A percentile compares a stretch with the other conserved stretches of the same genome.
Evolutionary conservation across 2,797 vertebrate species (phyloP).

Genomic region (Enteromius radiatus): DNA sequence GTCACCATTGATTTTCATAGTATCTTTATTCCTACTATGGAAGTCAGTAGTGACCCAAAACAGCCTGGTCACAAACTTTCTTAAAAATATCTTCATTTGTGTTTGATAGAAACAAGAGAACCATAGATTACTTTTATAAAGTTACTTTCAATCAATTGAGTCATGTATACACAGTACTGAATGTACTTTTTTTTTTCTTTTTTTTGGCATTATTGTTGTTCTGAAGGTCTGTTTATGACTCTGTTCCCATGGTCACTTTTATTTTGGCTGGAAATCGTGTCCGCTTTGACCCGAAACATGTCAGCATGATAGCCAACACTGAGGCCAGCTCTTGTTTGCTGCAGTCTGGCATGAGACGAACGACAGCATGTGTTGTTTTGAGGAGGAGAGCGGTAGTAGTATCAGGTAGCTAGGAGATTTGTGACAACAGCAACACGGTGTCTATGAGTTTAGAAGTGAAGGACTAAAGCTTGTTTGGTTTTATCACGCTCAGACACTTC

Average conservation of each 20-base stretch:
- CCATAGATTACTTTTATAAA: not conserved
- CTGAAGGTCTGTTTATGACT: constrained; percentile 60
- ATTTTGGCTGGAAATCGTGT: constrained; percentile 40
- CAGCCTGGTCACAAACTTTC: too few relatives aligned
- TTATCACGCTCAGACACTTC: constrained; percentile 2
- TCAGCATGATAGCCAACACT: constrained; percentile 21
- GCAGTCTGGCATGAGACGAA: constrained; percentile 11
- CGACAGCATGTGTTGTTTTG: constrained; percentile 25
- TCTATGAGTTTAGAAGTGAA: constrained; percentile 2
- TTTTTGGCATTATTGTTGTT: constrained; percentile 23
- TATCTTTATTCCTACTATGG: too few relatives aligned
- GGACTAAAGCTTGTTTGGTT: constrained; percentile 23
- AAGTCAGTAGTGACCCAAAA: too few relatives aligned
- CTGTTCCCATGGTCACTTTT: constrained; percentile 58
- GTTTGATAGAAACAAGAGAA: too few relatives aligned
- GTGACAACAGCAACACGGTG: not conserved
- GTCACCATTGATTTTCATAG: too few relatives aligned
- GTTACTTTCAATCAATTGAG: not conserved
- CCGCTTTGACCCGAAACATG: constrained; percentile 28
- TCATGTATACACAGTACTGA: not conserved
- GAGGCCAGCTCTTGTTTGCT: not conserved
- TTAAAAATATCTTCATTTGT: too few relatives aligned
- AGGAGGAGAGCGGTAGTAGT: not conserved
- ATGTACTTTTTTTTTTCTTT: not conserved
- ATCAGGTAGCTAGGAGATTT: constrained; percentile 34